Percentiles rank a stretch among this genome's conserved stretches.
Conservation (phyloP, 2,113 vertebrate species). For the Fukomys damarensis region DNA sequence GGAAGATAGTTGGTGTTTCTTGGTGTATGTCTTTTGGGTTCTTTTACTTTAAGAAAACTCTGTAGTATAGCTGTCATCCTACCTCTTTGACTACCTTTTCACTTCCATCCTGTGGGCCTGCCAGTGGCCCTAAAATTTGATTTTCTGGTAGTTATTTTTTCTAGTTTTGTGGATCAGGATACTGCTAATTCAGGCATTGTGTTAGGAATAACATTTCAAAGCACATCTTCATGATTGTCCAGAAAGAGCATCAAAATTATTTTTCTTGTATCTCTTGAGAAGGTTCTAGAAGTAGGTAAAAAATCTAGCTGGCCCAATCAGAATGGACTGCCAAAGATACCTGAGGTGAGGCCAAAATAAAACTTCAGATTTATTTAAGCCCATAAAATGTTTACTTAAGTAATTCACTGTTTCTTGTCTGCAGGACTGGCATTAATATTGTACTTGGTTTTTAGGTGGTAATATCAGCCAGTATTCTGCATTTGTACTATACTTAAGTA, state of each 20-base stretch:
- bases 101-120: neutral
- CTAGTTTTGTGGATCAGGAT: neutral
- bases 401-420: neutral
- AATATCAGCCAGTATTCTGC: neutral
- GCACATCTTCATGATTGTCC: neutral
- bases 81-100: neutral
- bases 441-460: neutral
- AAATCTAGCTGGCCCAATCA: neutral
- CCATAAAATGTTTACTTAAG: neutral
- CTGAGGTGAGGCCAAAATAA: constrained; percentile 30
- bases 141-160: neutral
- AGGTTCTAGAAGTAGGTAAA: neutral
- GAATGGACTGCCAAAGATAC: neutral
- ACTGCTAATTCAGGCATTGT: neutral
- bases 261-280: neutral
- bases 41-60: neutral
- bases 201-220: constrained; percentile 17
- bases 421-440: neutral
- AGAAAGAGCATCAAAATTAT: neutral
- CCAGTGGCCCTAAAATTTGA: neutral
- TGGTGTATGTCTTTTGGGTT: neutral
- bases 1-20: constrained; percentile 42
- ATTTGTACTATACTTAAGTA: neutral
- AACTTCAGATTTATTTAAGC: constrained; percentile 28
- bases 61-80: neutral